These are phyloP conservation scores for Bimastos eiseni DNA, from an alignment of 2,888 invertebrate species.

Conservation along the genomic window DNA sequence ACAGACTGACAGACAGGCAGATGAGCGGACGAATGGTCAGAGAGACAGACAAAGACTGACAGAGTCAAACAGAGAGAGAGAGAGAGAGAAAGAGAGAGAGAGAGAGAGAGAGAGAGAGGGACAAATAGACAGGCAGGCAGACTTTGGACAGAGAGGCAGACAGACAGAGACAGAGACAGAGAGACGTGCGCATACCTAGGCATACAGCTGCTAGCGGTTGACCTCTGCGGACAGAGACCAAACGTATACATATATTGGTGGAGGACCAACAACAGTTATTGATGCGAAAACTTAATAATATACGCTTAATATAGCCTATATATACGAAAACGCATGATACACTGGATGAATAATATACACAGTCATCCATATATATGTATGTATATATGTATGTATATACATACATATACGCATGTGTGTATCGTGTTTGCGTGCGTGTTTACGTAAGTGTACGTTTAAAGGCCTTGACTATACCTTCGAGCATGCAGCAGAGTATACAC, in stretches of 20 bases:
- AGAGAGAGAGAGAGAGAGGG: neutral
- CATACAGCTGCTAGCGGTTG: neutral
- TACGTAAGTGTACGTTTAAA: too few relatives aligned
- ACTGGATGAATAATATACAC: too few relatives aligned
- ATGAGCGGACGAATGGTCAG: neutral
- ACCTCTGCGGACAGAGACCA: neutral
- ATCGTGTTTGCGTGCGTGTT: too few relatives aligned
- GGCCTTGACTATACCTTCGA: too few relatives aligned
- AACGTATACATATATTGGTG: neutral
- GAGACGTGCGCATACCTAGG: neutral
- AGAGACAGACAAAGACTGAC: neutral
- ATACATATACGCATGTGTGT: too few relatives aligned
- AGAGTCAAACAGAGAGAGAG: neutral
- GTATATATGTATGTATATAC: too few relatives aligned
- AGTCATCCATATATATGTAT: too few relatives aligned
- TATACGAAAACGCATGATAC: too few relatives aligned
- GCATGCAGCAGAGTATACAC: too few relatives aligned
- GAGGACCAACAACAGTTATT: neutral
- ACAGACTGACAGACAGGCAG: neutral
- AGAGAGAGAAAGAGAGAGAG: neutral
- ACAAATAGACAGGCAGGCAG: neutral
- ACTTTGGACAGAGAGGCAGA: too few relatives aligned
- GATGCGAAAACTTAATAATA: neutral
- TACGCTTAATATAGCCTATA: neutral
- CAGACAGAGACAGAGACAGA: constrained; percentile 6